These are phyloP conservation scores for Henicopernis longicauda DNA, from an alignment of 2,113 vertebrate genomes.

Conservation along the genomic window DNA sequence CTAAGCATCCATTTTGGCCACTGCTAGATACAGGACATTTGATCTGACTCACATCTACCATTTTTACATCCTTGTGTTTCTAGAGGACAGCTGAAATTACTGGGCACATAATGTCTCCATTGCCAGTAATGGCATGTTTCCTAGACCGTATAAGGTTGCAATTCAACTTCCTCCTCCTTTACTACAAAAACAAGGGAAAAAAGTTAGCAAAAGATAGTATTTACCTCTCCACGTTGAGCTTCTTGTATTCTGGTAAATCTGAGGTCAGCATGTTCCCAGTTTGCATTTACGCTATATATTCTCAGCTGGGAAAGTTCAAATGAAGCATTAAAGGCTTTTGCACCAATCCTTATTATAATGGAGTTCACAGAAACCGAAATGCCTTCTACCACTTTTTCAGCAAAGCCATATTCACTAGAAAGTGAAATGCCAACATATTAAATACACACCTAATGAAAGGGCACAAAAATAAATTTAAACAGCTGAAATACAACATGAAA, in stretches of 20 bases:
- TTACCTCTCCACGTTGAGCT: slow-evolving; percentile 90
- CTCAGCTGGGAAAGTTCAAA: slow-evolving; percentile 97
- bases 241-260: slow-evolving; percentile 91
- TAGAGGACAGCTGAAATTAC: neutral
- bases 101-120: neutral
- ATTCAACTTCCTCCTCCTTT: neutral
- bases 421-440: slow-evolving; percentile 46
- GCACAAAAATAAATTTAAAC: neutral
- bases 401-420: slow-evolving; percentile 96
- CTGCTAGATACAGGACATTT: neutral
- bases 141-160: neutral
- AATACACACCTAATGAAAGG: neutral
- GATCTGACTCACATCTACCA: neutral
- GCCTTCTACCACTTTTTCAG: slow-evolving; percentile 98
- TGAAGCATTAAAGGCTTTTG: slow-evolving; percentile 98
- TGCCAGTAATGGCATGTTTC: rapidly evolving
- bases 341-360: slow-evolving; percentile 92
- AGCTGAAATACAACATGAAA: neutral
- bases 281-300: slow-evolving; percentile 95
- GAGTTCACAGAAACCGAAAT: slow-evolving; percentile 96
- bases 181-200: neutral
- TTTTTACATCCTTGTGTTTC: neutral
- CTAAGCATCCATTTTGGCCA: neutral
- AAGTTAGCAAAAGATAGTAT: neutral
- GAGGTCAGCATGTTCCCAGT: slow-evolving; percentile 89